Conservation (phyloP, 2,888 invertebrate species). For the Hesperia comma region DNA sequence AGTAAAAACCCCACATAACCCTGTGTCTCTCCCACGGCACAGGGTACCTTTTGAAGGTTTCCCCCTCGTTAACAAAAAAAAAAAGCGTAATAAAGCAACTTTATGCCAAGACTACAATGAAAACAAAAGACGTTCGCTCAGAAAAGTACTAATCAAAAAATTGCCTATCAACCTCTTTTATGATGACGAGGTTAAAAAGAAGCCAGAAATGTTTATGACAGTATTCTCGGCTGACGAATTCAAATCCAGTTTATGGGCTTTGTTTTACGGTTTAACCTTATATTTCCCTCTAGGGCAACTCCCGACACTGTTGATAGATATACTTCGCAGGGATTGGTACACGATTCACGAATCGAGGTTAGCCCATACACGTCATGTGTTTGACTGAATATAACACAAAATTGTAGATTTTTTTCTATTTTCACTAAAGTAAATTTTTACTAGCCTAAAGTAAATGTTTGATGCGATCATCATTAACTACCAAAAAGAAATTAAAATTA, state of each 20-base stretch:
- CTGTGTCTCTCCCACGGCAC: too few species aligned
- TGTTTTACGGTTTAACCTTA: conserved; percentile 32
- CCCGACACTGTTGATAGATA: conserved; percentile 52
- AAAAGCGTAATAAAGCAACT: too few species aligned
- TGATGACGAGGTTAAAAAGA: conserved; percentile 31
- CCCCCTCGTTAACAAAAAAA: too few species aligned
- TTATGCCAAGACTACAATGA: not conserved
- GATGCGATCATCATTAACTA: too few species aligned
- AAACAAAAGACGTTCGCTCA: not conserved
- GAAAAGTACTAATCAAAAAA: conserved; percentile 13
- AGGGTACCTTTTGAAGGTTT: too few species aligned
- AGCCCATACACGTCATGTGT: not conserved
- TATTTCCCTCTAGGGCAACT: conserved; percentile 54
- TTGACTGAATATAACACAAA: not conserved
- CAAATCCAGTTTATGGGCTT: conserved; percentile 32
- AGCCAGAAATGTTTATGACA: conserved; percentile 31
- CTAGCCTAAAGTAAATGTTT: too few species aligned
- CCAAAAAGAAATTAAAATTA: too few species aligned
- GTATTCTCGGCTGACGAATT: conserved; percentile 32
- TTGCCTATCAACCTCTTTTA: conserved; percentile 27
- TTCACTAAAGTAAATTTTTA: not conserved
- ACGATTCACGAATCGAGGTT: conserved; percentile 12
- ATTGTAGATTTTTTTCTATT: not conserved
- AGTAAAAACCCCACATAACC: too few species aligned
- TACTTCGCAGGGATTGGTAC: conserved; percentile 41